A percentile compares a stretch with the other conserved stretches of the same genome.
Conservation (phyloP, 2,113 vertebrate species). For the Arenaria interpres region DNA sequence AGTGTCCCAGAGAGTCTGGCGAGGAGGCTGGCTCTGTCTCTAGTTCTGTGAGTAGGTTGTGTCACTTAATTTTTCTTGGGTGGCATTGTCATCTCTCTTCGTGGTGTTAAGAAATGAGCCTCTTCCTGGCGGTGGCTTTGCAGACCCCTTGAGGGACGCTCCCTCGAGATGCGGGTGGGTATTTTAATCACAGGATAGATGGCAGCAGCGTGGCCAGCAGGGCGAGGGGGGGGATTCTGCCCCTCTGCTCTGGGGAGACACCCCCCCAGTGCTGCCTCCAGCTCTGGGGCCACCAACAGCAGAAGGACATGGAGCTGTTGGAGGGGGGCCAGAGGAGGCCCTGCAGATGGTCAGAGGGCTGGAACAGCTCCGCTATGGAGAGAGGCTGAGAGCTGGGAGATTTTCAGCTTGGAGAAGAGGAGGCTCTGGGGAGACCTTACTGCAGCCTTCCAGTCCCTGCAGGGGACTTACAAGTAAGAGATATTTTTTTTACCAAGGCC, state of each 20-base stretch:
- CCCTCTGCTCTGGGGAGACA: not conserved
- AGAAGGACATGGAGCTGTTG: not conserved
- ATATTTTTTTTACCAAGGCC: not conserved
- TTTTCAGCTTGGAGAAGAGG: not conserved
- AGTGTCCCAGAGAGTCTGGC: not conserved
- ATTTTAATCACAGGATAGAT: not conserved
- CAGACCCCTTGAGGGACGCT: not conserved
- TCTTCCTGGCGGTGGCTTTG: not conserved
- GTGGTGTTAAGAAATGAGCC: not conserved
- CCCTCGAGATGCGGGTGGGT: too few species aligned
- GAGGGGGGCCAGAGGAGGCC: not conserved
- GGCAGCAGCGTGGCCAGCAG: not conserved
- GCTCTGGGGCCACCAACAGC: not conserved
- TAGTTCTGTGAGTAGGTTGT: not conserved
- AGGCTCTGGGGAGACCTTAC: not conserved
- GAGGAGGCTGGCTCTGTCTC: not conserved
- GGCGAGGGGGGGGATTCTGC: not conserved
- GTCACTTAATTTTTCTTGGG: not conserved
- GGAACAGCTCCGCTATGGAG: not conserved
- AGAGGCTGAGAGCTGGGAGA: not conserved
- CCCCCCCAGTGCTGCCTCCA: not conserved
- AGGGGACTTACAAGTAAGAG: not conserved
- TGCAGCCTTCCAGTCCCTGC: fast-evolving
- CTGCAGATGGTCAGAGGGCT: not conserved
- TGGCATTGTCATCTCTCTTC: not conserved